These are phyloP conservation scores for Apaloderma vittatum DNA, from an alignment of 2,113 vertebrate species.

Conservation along the genomic window DNA sequence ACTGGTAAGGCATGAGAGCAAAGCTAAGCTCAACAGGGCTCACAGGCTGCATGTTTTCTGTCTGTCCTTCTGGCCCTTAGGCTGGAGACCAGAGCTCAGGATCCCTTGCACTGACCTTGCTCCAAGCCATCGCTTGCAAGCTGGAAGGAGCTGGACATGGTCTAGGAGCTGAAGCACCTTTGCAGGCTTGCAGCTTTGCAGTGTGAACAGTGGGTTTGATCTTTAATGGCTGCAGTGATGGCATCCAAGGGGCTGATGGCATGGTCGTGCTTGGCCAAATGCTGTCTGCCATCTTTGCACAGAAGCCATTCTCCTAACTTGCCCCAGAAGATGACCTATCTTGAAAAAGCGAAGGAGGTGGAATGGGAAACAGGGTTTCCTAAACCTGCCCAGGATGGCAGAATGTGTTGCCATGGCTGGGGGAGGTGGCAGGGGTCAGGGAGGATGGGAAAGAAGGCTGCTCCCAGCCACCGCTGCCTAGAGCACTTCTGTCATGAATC, in stretches of 20 bases:
- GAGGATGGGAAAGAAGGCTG: not conserved
- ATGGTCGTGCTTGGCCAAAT: not conserved
- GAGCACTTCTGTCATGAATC: not conserved
- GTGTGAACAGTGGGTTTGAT: not conserved
- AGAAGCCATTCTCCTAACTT: not conserved
- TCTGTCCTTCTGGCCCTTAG: not conserved
- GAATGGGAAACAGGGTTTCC: not conserved
- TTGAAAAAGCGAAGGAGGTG: not conserved
- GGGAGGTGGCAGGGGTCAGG: not conserved
- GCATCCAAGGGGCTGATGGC: not conserved
- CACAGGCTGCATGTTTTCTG: not conserved
- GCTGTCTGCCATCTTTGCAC: not conserved
- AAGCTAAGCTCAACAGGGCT: not conserved
- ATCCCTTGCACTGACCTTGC: not conserved
- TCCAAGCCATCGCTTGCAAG: not conserved
- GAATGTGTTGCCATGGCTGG: not conserved
- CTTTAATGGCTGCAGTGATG: not conserved
- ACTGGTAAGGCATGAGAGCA: not conserved
- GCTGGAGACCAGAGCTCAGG: not conserved
- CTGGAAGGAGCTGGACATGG: not conserved
- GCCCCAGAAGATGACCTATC: not conserved
- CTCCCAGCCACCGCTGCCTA: not conserved
- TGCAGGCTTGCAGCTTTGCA: not conserved
- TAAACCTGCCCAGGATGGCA: not conserved
- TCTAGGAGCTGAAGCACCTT: not conserved